Evolutionary conservation across 2,113 vertebrate genomes (phyloP).

Genomic region (Bothrops jararaca): DNA sequence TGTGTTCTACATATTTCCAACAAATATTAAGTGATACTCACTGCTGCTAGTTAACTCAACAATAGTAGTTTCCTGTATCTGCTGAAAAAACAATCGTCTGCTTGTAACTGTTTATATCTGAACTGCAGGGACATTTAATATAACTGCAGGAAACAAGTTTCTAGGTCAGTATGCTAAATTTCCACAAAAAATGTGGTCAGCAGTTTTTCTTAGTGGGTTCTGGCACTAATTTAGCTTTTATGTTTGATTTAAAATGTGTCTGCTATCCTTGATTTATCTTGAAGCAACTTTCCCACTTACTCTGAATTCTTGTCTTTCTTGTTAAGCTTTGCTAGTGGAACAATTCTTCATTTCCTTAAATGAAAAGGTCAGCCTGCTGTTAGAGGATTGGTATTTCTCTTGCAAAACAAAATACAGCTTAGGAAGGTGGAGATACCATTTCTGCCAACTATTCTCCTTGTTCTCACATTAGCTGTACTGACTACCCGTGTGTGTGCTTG

Average conservation of each 20-base stretch:
- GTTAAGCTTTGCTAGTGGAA: constrained; percentile 6
- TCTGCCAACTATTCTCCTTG: constrained; percentile 2
- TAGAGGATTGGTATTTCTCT: background rate
- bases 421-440: background rate
- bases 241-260: background rate
- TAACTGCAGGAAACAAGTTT: background rate
- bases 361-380: constrained; percentile 8
- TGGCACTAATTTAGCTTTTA: background rate
- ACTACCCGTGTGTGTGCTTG: background rate
- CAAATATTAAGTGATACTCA: background rate
- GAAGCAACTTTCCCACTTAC: background rate
- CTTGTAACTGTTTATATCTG: background rate
- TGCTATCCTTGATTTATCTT: background rate
- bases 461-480: background rate
- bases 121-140: background rate
- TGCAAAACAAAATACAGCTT: constrained; percentile 11
- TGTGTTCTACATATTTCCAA: background rate
- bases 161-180: background rate
- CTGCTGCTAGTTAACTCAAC: background rate
- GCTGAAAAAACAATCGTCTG: background rate
- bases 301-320: constrained; percentile 9
- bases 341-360: background rate
- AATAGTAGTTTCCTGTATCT: background rate
- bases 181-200: background rate
- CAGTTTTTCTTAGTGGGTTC: background rate